phyloP scores from a whole-genome alignment of 2,797 vertebrate species.

The Falco columbarius region DNA sequence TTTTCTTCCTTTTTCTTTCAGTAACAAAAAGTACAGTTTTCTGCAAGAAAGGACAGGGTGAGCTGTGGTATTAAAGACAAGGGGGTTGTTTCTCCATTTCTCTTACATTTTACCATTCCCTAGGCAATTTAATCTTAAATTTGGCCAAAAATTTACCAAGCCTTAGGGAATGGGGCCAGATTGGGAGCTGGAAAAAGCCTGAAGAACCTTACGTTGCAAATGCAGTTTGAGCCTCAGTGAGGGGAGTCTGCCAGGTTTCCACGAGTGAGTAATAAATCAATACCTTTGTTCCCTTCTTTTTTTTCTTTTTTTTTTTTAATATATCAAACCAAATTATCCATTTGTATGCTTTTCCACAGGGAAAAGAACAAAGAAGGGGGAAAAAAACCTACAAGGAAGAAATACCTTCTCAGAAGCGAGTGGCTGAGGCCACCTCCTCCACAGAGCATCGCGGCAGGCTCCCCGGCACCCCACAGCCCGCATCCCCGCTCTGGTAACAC shows the following conservation, averaged over 20 bases:
- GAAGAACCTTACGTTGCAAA: neutral
- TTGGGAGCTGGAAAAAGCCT: neutral
- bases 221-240: neutral
- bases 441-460: rapidly evolving
- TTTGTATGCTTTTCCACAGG: neutral
- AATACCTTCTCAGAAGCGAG: neutral
- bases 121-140: neutral
- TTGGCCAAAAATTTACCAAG: neutral
- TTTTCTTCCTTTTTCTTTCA: neutral
- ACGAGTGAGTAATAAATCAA: neutral
- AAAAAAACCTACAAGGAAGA: neutral
- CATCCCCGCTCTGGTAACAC: neutral
- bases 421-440: neutral
- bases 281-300: neutral
- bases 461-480: neutral
- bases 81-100: neutral
- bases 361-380: neutral
- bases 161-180: neutral
- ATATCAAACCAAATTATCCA: neutral
- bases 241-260: neutral
- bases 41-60: neutral
- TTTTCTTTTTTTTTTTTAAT: neutral
- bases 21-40: neutral
- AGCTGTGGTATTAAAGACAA: neutral
- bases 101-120: neutral